Base-by-base conservation (phyloP, 2,113 vertebrate species). In the Nematolebias whitei region DNA sequence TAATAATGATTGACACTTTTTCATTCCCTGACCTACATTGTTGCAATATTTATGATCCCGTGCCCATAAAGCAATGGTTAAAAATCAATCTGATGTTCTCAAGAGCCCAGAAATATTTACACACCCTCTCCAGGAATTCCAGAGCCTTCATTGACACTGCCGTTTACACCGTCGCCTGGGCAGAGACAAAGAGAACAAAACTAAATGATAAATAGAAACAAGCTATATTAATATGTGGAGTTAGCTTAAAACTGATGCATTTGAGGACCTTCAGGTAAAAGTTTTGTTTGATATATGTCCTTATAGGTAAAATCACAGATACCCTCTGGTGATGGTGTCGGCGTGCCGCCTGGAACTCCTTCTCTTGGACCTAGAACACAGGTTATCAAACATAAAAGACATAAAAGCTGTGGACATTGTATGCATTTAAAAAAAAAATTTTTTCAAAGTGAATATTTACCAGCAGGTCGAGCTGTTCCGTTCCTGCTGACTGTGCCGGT, bases 131-230 rank as follows among this genome's bases (percentile, higher is more conserved):
- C 87, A 57, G 91, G 84, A 73, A 76, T 85, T 73, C 91, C 92
- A 79, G 92, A 92, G 3, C 91, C 92, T 40, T 93, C 92, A 55
- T 90, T 74, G 53, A 85, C 76, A 63, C 80, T 84, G 50, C 78
- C 82, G 45, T 70, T 51, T 68, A 73, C 87, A 55, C 66, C 39
- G 48, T 88, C 87, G 80, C 83, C 90, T 91, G 63, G 32, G 77
- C 74, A 55, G 48, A 15, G n/a, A 24, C 29, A 41, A 61, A 44
- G 35, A n/a, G n/a, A n/a, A 40, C 15, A 23, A 18, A 47, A 35
- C 4, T 16, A 54, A 12, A 38, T 19, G 15, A 18, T 20, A 24
- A 44, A 15, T 8, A 20, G n/a, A n/a, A n/a, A n/a, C n/a, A n/a
- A n/a, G n/a, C n/a, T n/a, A n/a, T n/a, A n/a, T n/a, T n/a, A 10